A percentile compares a stretch with the other conserved stretches of the same genome.
phyloP scores from a whole-genome alignment of 1,140 invertebrate genomes.

The Nymphalis io region DNA sequence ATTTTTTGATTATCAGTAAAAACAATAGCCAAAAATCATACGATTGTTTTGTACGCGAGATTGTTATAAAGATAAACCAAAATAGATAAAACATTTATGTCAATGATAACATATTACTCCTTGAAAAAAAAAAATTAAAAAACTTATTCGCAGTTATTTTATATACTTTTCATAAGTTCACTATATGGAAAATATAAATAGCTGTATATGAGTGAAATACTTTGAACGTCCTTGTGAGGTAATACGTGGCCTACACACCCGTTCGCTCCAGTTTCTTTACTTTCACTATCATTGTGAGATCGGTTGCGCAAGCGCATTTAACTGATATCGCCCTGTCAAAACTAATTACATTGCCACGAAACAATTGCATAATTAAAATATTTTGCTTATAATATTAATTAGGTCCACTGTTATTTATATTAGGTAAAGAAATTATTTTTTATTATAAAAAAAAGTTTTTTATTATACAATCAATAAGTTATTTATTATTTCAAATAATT shows the following conservation, averaged over 20 bases:
- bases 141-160: too few relatives aligned
- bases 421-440: neutral
- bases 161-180: too few relatives aligned
- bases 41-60: too few relatives aligned
- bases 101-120: too few relatives aligned
- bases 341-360: constrained; percentile 36
- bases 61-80: too few relatives aligned
- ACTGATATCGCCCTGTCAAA: constrained; percentile 42
- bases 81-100: too few relatives aligned
- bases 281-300: constrained; percentile 74
- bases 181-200: neutral
- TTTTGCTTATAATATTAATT: constrained; percentile 10
- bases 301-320: constrained; percentile 60
- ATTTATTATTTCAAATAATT: too few relatives aligned
- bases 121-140: too few relatives aligned
- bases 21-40: too few relatives aligned
- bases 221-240: constrained; percentile 67
- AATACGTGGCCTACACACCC: constrained; percentile 56
- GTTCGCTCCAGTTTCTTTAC: constrained; percentile 66
- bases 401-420: neutral
- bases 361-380: constrained; percentile 35
- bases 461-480: too few relatives aligned
- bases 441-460: too few relatives aligned
- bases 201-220: constrained; percentile 25
- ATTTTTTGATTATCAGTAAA: too few relatives aligned